These are phyloP conservation scores for Butorides virescens DNA, from an alignment of 2,113 vertebrate genomes.

Conservation along the genomic window DNA sequence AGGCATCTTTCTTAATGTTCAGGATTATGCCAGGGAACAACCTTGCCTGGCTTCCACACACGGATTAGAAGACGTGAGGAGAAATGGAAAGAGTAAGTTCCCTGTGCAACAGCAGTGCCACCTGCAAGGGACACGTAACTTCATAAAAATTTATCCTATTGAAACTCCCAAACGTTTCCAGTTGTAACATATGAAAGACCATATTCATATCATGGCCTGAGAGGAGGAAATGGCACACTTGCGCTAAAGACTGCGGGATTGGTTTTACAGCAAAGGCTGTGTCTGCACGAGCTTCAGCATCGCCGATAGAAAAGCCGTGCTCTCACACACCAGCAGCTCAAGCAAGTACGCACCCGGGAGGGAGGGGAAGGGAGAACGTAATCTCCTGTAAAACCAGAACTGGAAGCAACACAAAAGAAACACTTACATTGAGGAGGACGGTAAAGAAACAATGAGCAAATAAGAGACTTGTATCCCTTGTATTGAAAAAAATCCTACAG, in stretches of 20 bases:
- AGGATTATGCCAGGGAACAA: not conserved
- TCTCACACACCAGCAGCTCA: not conserved
- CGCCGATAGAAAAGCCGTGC: not conserved
- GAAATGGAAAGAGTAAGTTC: not conserved
- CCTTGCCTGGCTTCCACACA: not conserved
- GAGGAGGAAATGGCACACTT: constrained; percentile 34
- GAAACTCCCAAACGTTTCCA: not conserved
- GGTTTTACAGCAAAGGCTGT: not conserved
- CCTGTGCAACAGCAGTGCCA: not conserved
- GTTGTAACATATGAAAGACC: not conserved
- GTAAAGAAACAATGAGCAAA: not conserved
- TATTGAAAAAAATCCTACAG: not conserved
- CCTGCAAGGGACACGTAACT: not conserved
- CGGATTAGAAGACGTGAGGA: not conserved
- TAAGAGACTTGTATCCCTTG: not conserved
- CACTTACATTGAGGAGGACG: not conserved
- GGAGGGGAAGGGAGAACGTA: not conserved
- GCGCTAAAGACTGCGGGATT: not conserved
- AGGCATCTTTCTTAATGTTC: not conserved
- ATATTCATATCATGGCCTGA: not conserved
- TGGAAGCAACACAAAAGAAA: not conserved
- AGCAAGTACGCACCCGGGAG: not conserved
- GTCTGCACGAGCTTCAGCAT: not conserved
- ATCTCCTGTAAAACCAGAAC: not conserved
- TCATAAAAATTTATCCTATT: not conserved